Percentiles rank a stretch among this genome's conserved stretches.
Evolutionary conservation across 1,140 invertebrate genomes (phyloP).

Genomic region (Hypsibius dujardini): DNA sequence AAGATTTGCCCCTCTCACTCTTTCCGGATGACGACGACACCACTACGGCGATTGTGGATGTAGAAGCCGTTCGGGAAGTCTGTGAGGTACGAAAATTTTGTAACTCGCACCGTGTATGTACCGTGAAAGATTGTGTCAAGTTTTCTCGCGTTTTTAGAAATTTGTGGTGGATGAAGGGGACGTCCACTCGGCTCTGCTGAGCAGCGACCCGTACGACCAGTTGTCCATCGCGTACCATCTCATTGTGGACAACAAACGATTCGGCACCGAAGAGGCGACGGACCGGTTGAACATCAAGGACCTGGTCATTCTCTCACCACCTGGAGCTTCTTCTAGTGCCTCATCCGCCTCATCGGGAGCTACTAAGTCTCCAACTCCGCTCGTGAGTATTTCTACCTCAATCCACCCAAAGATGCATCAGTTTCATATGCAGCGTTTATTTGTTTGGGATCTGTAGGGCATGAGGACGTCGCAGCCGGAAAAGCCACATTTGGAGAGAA

Average conservation of each 20-base stretch:
- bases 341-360: constrained; percentile 27
- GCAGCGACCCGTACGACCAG: constrained; percentile 92
- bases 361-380: constrained; percentile 30
- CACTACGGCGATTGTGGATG: constrained; percentile 92
- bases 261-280: constrained; percentile 65
- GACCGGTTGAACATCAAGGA: constrained; percentile 20
- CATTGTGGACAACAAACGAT: constrained; percentile 94
- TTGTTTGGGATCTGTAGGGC: constrained; percentile 3
- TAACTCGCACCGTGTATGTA: no score
- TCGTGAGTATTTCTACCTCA: no score
- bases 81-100: no score
- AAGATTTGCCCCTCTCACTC: constrained; percentile 80
- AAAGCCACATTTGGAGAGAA: constrained; percentile 80
- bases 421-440: constrained; percentile 24
- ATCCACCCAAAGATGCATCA: no score
- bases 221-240: constrained; percentile 94
- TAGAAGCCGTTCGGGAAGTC: constrained; percentile 81
- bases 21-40: constrained; percentile 89
- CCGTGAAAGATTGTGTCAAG: constrained; percentile 16
- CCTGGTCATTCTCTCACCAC: constrained; percentile 19
- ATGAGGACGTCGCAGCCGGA: constrained; percentile 27
- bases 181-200: constrained; percentile 76
- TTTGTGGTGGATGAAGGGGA: constrained; percentile 82
- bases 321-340: constrained; percentile 19
- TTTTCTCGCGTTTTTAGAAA: constrained; percentile 44